Conservation (phyloP, 2,113 vertebrate species). For the Oxygymnocypris stewartii region DNA sequence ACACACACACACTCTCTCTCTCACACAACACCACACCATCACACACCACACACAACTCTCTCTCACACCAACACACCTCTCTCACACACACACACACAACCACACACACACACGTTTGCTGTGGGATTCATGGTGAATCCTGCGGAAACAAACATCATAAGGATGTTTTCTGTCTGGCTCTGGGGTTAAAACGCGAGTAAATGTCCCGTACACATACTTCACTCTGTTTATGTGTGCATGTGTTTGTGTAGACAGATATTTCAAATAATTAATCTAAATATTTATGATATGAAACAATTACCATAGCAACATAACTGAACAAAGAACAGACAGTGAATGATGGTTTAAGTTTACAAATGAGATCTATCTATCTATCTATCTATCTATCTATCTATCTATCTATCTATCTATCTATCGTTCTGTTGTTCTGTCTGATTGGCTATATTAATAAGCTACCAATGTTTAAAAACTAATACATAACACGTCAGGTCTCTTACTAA, state of each 20-base stretch:
- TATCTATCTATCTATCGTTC: neutral
- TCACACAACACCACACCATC: too few species aligned
- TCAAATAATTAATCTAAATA: too few species aligned
- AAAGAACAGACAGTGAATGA: too few species aligned
- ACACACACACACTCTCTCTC: too few species aligned
- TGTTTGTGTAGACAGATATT: too few species aligned
- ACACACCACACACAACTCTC: too few species aligned
- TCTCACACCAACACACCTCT: too few species aligned
- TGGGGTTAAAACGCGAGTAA: neutral
- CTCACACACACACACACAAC: too few species aligned
- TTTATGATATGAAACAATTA: too few species aligned
- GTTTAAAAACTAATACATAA: neutral
- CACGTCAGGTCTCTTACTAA: neutral
- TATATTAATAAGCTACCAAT: neutral
- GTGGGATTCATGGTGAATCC: neutral
- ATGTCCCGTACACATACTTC: neutral
- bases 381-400: neutral
- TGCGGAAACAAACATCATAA: neutral
- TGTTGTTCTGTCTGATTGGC: too few species aligned
- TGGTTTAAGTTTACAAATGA: too few species aligned
- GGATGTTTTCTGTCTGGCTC: fast-evolving
- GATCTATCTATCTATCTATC: neutral
- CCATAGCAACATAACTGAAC: too few species aligned
- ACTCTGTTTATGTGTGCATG: neutral
- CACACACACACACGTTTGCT: neutral